phyloP scores from a whole-genome alignment of 2,113 vertebrate genomes.

The Helogale parvula region DNA sequence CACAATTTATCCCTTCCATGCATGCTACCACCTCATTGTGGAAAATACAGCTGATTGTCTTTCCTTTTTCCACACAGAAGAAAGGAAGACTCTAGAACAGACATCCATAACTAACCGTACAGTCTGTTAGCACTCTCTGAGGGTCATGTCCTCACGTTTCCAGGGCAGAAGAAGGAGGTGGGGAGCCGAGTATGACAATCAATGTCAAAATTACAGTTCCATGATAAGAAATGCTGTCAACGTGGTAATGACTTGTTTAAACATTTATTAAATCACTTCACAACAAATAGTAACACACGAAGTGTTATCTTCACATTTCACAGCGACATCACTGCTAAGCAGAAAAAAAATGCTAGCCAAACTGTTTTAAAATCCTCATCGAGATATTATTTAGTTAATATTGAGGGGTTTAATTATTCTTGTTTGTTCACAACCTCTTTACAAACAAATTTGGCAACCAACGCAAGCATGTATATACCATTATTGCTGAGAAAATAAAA shows the following conservation, averaged over 20 bases:
- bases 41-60: not conserved
- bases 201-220: slow-evolving; percentile 51
- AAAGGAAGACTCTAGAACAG: not conserved
- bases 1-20: not conserved
- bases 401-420: slow-evolving; percentile 52
- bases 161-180: not conserved
- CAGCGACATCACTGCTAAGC: slow-evolving; percentile 70
- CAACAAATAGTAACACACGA: slow-evolving; percentile 83
- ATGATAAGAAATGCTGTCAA: slow-evolving; percentile 70
- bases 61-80: not conserved
- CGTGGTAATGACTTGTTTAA: slow-evolving; percentile 80
- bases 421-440: slow-evolving; percentile 33
- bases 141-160: slow-evolving; percentile 44
- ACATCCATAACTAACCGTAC: not conserved
- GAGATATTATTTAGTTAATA: slow-evolving; percentile 76
- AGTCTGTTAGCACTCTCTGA: not conserved
- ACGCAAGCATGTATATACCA: slow-evolving; percentile 11
- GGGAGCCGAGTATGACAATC: slow-evolving; percentile 57
- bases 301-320: slow-evolving; percentile 78
- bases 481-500: slow-evolving; percentile 26
- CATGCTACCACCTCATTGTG: not conserved
- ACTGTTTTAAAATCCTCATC: slow-evolving; percentile 61
- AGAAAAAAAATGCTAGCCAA: slow-evolving; percentile 71
- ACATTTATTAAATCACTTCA: slow-evolving; percentile 85
- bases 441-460: slow-evolving; percentile 48